A percentile compares a stretch with the other conserved stretches of the same genome.
Evolutionary conservation across 1,140 invertebrate genomes (phyloP).

Genomic region (Chlorops oryzae): DNA sequence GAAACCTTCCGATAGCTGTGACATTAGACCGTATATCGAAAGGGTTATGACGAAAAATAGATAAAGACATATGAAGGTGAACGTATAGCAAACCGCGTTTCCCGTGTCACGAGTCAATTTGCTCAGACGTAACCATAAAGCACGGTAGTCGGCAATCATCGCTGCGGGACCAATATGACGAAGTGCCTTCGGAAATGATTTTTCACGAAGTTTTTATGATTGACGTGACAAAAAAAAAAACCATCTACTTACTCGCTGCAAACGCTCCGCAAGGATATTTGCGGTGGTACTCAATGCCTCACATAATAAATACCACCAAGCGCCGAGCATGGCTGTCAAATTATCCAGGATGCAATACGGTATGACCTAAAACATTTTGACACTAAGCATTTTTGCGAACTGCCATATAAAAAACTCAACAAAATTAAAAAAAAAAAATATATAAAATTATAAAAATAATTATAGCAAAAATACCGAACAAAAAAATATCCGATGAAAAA

Average conservation of each 20-base stretch:
- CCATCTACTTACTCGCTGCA: slow-evolving; percentile 49
- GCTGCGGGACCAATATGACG: slow-evolving; percentile 58
- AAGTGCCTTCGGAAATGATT: slow-evolving; percentile 49
- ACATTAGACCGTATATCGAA: slow-evolving; percentile 61
- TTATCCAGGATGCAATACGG: slow-evolving; percentile 62
- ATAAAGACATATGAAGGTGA: slow-evolving; percentile 59
- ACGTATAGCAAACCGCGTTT: slow-evolving; percentile 56
- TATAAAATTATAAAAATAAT: too few species aligned
- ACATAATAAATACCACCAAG: slow-evolving; percentile 59
- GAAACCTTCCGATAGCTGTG: slow-evolving; percentile 61
- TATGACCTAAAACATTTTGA: too few species aligned
- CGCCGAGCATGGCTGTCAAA: slow-evolving; percentile 57
- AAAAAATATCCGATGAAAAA: too few species aligned
- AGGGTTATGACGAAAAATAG: slow-evolving; percentile 62
- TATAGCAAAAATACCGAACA: too few species aligned
- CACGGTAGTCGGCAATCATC: slow-evolving; percentile 58
- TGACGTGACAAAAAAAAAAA: background rate
- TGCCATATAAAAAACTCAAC: too few species aligned
- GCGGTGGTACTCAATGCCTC: slow-evolving; percentile 57
- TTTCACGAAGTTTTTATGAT: background rate
- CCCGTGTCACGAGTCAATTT: slow-evolving; percentile 58
- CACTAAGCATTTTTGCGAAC: too few species aligned
- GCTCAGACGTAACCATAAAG: slow-evolving; percentile 58
- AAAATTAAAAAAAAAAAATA: too few species aligned
- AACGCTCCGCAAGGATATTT: slow-evolving; percentile 57